Evolutionary conservation across 1,140 invertebrate genomes (phyloP).

Genomic region (Belonocnema kinseyi): DNA sequence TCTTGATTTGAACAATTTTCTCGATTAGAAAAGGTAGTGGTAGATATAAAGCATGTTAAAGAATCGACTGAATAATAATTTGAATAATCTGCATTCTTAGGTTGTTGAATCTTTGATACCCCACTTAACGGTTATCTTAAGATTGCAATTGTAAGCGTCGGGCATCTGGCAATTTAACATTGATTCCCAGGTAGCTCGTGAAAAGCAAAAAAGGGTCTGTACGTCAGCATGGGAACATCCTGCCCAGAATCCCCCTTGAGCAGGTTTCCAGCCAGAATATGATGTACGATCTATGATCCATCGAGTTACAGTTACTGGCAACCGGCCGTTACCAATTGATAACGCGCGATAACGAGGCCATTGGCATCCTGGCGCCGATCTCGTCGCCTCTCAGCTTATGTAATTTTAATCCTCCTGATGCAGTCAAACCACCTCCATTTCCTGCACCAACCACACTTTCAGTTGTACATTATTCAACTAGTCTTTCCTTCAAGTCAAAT

Average conservation of each 20-base stretch:
- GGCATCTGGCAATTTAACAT: constrained; percentile 57
- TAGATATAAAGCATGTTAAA: not conserved
- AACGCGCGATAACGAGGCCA: constrained; percentile 63
- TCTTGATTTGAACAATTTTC: not conserved
- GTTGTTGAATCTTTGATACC: constrained; percentile 37
- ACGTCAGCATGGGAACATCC: constrained; percentile 66
- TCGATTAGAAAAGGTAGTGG: not conserved
- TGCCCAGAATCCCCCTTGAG: constrained; percentile 55
- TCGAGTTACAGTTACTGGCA: constrained; percentile 68
- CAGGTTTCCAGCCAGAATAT: constrained; percentile 56
- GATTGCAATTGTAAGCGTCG: constrained; percentile 45
- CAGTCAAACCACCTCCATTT: constrained; percentile 14
- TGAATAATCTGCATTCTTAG: too few species aligned
- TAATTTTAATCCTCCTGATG: constrained; percentile 17
- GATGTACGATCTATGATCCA: constrained; percentile 66
- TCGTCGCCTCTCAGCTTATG: constrained; percentile 26
- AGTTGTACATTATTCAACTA: not conserved
- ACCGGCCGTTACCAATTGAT: constrained; percentile 66
- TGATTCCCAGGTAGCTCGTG: constrained; percentile 56
- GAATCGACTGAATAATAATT: not conserved
- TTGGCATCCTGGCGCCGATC: constrained; percentile 54
- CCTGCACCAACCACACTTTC: constrained; percentile 16
- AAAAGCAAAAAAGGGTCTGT: constrained; percentile 55
- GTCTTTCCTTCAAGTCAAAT: too few species aligned
- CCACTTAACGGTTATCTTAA: constrained; percentile 60